Base-by-base conservation (phyloP, 2,888 invertebrate species). In the Lepidocyrtinus sp. region DNA sequence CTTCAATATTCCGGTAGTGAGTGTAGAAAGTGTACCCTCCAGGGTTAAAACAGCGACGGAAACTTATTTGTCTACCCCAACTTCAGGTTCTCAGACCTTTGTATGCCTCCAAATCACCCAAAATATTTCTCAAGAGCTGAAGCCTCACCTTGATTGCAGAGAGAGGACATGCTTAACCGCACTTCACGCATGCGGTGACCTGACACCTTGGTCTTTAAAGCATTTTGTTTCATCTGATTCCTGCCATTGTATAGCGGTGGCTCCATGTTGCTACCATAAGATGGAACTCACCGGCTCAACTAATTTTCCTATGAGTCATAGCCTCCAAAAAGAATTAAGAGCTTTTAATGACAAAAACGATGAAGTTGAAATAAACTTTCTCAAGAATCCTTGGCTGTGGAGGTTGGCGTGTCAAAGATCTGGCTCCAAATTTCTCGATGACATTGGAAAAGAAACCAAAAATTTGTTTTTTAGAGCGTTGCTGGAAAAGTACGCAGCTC, bases 211-310 rank as follows among this genome's bases (percentile, higher is more conserved):
- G 77, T 92, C 93, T 7, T 90, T 94, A 67, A 90, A 91, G 86
- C 89, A 94, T 84, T 95, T 94, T 88, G 87, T 91, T 55, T 89
- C 91, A 86, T 91, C 93, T 88, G 87, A 89, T 5, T 88, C 89
- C 45, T 92, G 92, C 0, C 90, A 89, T 81, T 88, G 91, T 17
- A 88, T 94, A 22, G 90, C 93, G 62, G 89, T 94, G 15, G 92
- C 95, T 91, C 93, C 95, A 1, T 95, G 95, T 87, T 95, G 95
- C 87, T 95, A 95, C 87, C 95, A 95, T 88, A 93, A 93, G 88
- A 90, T 95, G 88, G 87, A 89, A 70, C 61, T 82, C 1, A 45
- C 64, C 7, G 69, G 77, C 26, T 12, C 36, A n/a, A 1, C 36
- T 55, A 65, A 81, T 88, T 94, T 95, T 88, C 95, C 95, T 0